Evolutionary conservation across 2,113 vertebrate species (phyloP).

Genomic region (Corythornis madagascariensis): DNA sequence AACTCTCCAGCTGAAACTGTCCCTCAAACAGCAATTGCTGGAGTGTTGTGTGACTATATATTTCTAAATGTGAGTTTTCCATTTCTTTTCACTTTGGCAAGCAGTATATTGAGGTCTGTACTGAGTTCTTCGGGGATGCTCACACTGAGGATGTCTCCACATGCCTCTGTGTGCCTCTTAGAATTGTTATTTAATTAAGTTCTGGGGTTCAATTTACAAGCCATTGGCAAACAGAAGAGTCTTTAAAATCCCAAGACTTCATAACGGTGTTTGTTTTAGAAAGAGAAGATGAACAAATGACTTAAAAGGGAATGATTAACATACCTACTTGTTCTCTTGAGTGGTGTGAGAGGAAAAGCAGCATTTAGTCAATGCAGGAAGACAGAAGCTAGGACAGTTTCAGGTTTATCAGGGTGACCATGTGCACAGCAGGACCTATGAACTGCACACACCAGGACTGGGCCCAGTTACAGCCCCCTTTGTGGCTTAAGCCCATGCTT

Average conservation of each 20-base stretch:
- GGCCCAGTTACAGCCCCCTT: neutral
- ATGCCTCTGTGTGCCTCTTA: neutral
- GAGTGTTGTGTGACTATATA: neutral
- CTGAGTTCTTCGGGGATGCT: neutral
- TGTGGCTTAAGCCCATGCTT: neutral
- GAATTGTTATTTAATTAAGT: neutral
- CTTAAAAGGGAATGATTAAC: neutral
- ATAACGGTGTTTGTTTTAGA: neutral
- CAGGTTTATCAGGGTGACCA: neutral
- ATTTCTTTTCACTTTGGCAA: neutral
- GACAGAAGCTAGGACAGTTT: neutral
- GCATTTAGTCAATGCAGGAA: neutral
- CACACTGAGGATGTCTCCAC: accelerated
- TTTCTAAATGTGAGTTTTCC: neutral
- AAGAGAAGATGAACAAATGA: neutral
- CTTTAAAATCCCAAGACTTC: neutral
- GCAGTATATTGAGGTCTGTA: neutral
- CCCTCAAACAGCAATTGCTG: neutral
- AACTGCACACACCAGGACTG: neutral
- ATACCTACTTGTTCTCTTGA: neutral
- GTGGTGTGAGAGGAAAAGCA: neutral
- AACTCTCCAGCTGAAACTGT: neutral
- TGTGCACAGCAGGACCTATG: neutral
- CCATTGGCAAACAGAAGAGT: neutral
- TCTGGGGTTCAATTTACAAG: neutral